Conservation (phyloP, 2,113 vertebrate species). For the Carassius auratus region DNA sequence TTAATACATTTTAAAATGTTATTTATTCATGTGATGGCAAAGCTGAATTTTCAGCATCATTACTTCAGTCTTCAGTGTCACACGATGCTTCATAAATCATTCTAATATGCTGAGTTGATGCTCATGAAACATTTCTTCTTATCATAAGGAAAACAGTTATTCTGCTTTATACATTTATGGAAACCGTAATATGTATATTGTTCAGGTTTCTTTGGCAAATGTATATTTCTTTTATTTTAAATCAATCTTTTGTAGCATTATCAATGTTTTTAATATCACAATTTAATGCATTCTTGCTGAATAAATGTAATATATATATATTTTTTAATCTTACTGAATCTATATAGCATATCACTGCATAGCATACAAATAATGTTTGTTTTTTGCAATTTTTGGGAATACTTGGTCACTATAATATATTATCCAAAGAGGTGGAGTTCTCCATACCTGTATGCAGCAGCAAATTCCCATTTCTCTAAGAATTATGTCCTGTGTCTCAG, state of each 20-base stretch:
- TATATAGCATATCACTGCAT: too few relatives aligned
- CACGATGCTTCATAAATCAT: background rate
- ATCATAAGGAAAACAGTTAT: background rate
- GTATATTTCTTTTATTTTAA: background rate
- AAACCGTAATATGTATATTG: background rate
- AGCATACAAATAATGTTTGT: too few relatives aligned
- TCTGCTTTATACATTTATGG: background rate
- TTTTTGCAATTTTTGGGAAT: background rate
- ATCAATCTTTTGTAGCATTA: background rate
- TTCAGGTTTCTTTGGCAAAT: background rate
- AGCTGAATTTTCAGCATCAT: background rate
- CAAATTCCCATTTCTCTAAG: constrained; percentile 60
- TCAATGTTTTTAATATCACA: background rate
- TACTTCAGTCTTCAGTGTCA: background rate
- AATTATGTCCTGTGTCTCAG: constrained; percentile 69
- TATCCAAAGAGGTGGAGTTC: background rate
- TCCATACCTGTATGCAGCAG: background rate
- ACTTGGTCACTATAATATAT: background rate
- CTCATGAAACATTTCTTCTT: background rate
- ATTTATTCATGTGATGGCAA: background rate
- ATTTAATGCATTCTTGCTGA: too few relatives aligned
- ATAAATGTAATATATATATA: too few relatives aligned
- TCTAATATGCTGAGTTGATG: background rate
- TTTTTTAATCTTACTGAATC: too few relatives aligned
- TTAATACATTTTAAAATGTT: background rate